phyloP scores from a whole-genome alignment of 2,888 invertebrate species.

The Anarsia innoxiella region DNA sequence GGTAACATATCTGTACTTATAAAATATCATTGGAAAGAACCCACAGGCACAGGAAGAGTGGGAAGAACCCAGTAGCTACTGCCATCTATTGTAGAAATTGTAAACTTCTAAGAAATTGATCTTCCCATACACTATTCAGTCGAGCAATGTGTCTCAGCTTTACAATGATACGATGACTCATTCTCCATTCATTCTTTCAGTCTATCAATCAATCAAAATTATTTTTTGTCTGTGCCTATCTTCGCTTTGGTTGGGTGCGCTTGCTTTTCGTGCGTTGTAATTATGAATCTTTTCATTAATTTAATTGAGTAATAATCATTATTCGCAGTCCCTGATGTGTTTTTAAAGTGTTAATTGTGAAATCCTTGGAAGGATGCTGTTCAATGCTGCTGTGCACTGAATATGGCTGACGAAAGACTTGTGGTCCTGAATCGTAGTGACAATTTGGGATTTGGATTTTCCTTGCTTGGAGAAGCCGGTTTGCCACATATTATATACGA shows the following conservation, averaged over 20 bases:
- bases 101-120: no score
- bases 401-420: conserved; percentile 92
- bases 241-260: conserved; percentile 68
- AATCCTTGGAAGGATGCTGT: conserved; percentile 52
- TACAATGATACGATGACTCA: no score
- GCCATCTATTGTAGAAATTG: no score
- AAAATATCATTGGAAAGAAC: no score
- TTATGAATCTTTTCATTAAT: conserved; percentile 52
- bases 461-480: conserved; percentile 91
- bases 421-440: conserved; percentile 91
- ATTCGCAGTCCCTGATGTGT: conserved; percentile 36
- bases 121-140: no score
- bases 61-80: no score
- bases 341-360: conserved; percentile 50
- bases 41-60: no score
- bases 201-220: conserved; percentile 23
- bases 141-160: no score
- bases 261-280: conserved; percentile 57
- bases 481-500: conserved; percentile 95
- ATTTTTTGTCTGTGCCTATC: conserved; percentile 36
- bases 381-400: conserved; percentile 72
- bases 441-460: conserved; percentile 93
- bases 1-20: no score
- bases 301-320: conserved; percentile 36
- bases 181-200: conserved; percentile 6